A percentile compares a stretch with the other conserved stretches of the same genome.
Conservation (phyloP, 1,140 invertebrate genomes). For the Nebria ingens region DNA sequence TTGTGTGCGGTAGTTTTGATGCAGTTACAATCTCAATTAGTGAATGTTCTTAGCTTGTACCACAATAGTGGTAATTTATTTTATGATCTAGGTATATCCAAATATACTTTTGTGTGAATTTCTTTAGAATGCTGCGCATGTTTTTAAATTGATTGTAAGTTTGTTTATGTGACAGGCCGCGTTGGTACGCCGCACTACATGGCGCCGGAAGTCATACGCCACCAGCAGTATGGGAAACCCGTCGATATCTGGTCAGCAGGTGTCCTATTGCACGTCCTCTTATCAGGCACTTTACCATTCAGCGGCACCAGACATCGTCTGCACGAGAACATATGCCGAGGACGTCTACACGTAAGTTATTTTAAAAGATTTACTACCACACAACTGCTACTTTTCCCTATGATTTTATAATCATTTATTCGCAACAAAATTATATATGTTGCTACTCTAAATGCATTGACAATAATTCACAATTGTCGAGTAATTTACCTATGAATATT, state of each 20-base stretch:
- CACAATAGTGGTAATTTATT: no score
- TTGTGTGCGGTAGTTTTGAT: background rate
- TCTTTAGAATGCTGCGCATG: background rate
- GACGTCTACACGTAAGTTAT: conserved; percentile 68
- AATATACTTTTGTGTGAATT: background rate
- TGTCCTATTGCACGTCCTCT: conserved; percentile 83
- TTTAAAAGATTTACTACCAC: no score
- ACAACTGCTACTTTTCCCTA: no score
- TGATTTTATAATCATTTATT: no score
- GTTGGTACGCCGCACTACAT: conserved; percentile 95
- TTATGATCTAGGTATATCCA: no score
- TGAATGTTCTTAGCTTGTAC: no score
- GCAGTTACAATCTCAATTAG: background rate
- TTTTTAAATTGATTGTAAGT: no score
- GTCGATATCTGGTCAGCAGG: conserved; percentile 96
- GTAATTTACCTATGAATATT: no score
- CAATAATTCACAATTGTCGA: no score
- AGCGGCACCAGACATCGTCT: conserved; percentile 85
- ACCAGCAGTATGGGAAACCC: conserved; percentile 87
- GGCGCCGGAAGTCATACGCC: conserved; percentile 90
- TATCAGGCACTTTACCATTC: conserved; percentile 90
- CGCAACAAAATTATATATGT: no score
- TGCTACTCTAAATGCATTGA: no score
- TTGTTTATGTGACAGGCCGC: conserved; percentile 51
- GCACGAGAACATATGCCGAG: conserved; percentile 80